These are phyloP conservation scores for Sarotherodon lohbergeri DNA, from an alignment of 2,113 vertebrate species.

Conservation along the genomic window DNA sequence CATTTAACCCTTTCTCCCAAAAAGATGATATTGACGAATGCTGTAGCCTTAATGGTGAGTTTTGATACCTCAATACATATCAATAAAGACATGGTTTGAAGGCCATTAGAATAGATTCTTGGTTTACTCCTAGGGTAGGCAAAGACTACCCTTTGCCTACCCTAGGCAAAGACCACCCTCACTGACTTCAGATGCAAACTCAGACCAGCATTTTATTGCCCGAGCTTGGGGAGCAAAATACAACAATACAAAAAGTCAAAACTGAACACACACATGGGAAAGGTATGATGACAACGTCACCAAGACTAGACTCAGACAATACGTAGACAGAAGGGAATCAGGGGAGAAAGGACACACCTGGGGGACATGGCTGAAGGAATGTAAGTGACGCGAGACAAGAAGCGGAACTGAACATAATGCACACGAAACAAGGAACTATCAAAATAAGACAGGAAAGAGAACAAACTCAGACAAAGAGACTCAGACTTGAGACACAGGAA, in stretches of 20 bases:
- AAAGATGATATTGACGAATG: not conserved
- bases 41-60: not conserved
- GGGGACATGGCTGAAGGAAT: not conserved
- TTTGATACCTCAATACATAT: not conserved
- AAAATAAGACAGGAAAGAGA: not conserved
- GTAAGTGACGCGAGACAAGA: not conserved
- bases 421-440: not conserved
- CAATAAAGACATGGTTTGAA: not conserved
- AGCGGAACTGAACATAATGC: not conserved
- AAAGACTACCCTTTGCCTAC: not conserved
- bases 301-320: not conserved
- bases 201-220: not conserved
- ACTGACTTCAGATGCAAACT: not conserved
- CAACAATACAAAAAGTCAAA: not conserved
- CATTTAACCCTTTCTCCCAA: not conserved
- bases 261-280: not conserved
- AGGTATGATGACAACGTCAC: not conserved
- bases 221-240: not conserved
- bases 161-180: not conserved
- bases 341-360: not conserved
- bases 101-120: not conserved
- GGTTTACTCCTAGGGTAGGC: not conserved
- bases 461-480: not conserved
- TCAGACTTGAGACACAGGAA: not conserved
- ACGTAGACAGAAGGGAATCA: not conserved